A percentile compares a stretch with the other conserved stretches of the same genome.
phyloP scores from a whole-genome alignment of 2,888 invertebrate genomes.

The Epistrophe eligans region DNA sequence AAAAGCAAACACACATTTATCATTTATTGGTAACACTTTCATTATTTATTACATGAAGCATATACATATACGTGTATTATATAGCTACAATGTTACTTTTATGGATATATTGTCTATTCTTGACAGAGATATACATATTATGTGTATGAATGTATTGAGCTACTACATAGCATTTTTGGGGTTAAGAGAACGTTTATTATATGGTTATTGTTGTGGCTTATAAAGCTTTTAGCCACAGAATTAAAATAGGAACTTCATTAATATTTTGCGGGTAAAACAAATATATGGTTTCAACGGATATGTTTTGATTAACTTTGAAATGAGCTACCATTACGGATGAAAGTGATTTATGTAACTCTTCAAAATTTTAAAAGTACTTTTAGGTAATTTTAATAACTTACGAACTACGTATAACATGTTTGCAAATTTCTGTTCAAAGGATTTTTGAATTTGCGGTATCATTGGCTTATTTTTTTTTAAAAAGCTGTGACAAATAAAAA shows the following conservation, averaged over 20 bases:
- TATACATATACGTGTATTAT: background rate
- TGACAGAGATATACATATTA: background rate
- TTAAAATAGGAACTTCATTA: conserved; percentile 2
- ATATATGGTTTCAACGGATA: background rate
- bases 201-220: conserved; percentile 18
- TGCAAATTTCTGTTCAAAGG: background rate
- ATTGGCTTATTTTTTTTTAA: too few species aligned
- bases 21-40: conserved; percentile 34
- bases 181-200: conserved; percentile 2
- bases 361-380: background rate
- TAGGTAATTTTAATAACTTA: background rate
- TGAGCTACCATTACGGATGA: background rate
- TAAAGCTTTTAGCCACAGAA: conserved; percentile 21
- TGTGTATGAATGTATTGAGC: background rate
- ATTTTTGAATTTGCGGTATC: background rate
- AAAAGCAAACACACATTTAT: conserved; percentile 62
- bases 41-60: conserved; percentile 36
- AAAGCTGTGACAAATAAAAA: too few species aligned
- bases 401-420: background rate
- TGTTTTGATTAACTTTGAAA: conserved; percentile 8
- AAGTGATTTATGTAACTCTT: background rate
- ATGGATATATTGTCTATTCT: conserved; percentile 21
- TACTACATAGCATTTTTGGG: conserved; percentile 11
- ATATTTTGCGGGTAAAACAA: background rate
- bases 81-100: conserved; percentile 15